phyloP scores from a whole-genome alignment of 2,113 vertebrate species.

The Aleadryas rufinucha region DNA sequence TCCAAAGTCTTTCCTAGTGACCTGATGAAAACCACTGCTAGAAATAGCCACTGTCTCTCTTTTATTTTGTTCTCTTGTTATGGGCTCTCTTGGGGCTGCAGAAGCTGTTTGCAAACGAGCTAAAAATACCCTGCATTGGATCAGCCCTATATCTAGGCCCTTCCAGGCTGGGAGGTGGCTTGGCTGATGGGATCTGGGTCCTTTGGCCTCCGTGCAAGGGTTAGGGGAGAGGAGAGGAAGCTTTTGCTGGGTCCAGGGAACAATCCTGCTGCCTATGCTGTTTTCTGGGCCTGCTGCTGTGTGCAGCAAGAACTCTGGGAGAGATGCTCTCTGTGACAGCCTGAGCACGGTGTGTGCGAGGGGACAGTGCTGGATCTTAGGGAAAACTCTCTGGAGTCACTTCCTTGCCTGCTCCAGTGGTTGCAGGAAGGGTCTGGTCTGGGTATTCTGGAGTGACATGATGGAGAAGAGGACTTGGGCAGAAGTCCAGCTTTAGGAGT shows the following conservation, averaged over 20 bases:
- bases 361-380: background rate
- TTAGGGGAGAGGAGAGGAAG: background rate
- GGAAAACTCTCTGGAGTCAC: background rate
- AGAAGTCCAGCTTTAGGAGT: background rate
- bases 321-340: background rate
- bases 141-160: background rate
- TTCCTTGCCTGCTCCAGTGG: background rate
- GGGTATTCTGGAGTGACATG: background rate
- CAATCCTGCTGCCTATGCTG: background rate
- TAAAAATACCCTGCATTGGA: slow-evolving; percentile 22
- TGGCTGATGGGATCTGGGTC: background rate
- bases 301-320: background rate
- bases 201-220: background rate
- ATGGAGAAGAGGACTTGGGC: background rate
- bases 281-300: background rate
- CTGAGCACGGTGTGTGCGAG: background rate
- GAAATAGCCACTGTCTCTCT: slow-evolving; percentile 32
- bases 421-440: background rate
- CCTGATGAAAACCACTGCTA: slow-evolving; percentile 17
- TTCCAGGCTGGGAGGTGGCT: background rate
- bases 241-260: background rate
- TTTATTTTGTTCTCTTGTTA: slow-evolving; percentile 35
- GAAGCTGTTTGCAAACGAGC: background rate
- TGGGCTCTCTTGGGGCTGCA: background rate
- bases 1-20: background rate